These are phyloP conservation scores for Balaeniceps rex DNA, from an alignment of 2,113 vertebrate genomes.

Conservation along the genomic window DNA sequence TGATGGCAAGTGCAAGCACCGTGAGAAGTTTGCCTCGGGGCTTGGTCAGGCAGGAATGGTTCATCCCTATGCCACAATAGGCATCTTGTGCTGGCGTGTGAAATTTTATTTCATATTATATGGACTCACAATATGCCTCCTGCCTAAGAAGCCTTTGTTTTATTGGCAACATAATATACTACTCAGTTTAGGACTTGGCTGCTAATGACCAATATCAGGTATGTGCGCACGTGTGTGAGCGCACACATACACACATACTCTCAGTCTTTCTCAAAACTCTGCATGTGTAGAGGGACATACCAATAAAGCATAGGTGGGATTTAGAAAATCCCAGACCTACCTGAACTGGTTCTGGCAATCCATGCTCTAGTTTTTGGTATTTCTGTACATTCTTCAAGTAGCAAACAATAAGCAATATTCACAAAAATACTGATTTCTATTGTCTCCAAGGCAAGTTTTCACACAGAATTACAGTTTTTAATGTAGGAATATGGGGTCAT, in stretches of 20 bases:
- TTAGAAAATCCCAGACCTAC: background rate
- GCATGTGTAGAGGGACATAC: background rate
- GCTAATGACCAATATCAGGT: background rate
- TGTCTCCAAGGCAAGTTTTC: background rate
- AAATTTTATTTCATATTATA: background rate
- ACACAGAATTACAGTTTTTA: background rate
- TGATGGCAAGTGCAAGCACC: background rate
- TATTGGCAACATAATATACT: background rate
- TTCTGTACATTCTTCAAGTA: background rate
- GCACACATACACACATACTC: fast-evolving
- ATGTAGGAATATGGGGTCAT: background rate
- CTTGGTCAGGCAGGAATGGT: background rate
- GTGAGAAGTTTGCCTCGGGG: background rate
- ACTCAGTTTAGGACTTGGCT: background rate
- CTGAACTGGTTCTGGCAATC: background rate
- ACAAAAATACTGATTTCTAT: background rate
- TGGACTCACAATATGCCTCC: background rate
- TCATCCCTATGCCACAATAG: background rate
- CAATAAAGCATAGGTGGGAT: background rate
- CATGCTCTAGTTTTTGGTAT: background rate
- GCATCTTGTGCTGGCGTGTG: background rate
- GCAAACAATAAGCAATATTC: background rate
- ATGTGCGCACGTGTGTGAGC: fast-evolving
- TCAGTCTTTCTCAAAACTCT: background rate
- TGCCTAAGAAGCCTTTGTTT: background rate